Conservation (phyloP, 2,888 invertebrate genomes). For the Cantharis flavilabris region DNA sequence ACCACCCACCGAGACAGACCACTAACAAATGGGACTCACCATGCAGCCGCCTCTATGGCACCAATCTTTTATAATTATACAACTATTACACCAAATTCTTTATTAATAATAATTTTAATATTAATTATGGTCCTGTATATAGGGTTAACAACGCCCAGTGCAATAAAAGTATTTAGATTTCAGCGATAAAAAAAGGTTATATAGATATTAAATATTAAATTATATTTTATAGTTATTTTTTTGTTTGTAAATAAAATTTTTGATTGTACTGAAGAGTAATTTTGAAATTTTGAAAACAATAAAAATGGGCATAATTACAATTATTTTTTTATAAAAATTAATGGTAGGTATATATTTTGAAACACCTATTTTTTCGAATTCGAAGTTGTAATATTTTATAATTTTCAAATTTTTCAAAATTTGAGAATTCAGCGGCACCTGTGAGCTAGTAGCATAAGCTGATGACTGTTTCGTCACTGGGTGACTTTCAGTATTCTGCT, state of each 20-base stretch:
- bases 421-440: background rate
- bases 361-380: too few relatives aligned
- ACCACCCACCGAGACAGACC: constrained; percentile 64
- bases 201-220: background rate
- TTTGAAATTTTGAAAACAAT: background rate
- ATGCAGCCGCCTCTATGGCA: constrained; percentile 29
- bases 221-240: background rate
- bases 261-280: background rate
- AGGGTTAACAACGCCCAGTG: background rate
- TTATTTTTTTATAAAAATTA: too few relatives aligned
- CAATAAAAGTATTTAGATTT: background rate
- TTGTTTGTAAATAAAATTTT: background rate
- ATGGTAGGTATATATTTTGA: too few relatives aligned
- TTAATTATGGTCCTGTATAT: background rate
- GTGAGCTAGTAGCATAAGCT: background rate
- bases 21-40: constrained; percentile 53
- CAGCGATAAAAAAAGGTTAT: background rate
- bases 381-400: too few relatives aligned
- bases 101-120: constrained; percentile 19
- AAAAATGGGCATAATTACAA: background rate
- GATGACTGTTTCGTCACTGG: background rate
- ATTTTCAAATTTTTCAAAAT: background rate
- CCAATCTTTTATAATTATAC: constrained; percentile 26
- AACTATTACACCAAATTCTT: constrained; percentile 18
- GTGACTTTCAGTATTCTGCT: background rate